Conservation (phyloP, 23 tunicate species). For the Styela plicata region DNA sequence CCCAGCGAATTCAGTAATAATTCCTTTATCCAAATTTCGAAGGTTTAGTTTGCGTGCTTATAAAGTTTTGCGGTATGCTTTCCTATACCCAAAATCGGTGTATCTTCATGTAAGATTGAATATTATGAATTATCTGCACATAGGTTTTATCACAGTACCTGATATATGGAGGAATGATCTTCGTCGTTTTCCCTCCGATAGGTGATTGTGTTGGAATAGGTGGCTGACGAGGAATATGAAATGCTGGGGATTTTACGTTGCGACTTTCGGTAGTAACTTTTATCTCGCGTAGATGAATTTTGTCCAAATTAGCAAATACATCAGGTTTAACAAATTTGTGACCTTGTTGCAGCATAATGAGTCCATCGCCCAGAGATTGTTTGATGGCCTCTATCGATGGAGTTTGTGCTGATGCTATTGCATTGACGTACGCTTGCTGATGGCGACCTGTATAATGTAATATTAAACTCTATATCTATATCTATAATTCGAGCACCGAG, state of each 20-base stretch:
- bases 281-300: neutral
- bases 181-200: neutral
- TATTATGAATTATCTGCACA: too few relatives aligned
- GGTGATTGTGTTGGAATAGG: constrained; percentile 34
- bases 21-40: too few relatives aligned
- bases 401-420: constrained; percentile 45
- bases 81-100: too few relatives aligned
- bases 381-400: constrained; percentile 39
- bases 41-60: too few relatives aligned
- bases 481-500: too few relatives aligned
- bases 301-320: constrained; percentile 35
- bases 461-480: too few relatives aligned
- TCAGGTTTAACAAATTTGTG: constrained; percentile 28
- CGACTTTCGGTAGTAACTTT: neutral
- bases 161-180: neutral
- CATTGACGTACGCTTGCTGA: constrained; percentile 13
- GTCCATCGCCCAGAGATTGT: constrained; percentile 35
- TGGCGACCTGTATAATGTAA: constrained; percentile 5
- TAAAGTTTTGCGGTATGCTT: too few relatives aligned
- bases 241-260: neutral
- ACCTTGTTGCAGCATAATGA: constrained; percentile 44
- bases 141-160: too few relatives aligned
- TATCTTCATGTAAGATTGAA: too few relatives aligned
- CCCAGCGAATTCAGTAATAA: too few relatives aligned
- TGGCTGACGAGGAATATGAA: neutral